A percentile compares a stretch with the other conserved stretches of the same genome.
These are phyloP conservation scores for Mystacides longicornis DNA, from an alignment of 2,888 invertebrate species.

Conservation along the genomic window DNA sequence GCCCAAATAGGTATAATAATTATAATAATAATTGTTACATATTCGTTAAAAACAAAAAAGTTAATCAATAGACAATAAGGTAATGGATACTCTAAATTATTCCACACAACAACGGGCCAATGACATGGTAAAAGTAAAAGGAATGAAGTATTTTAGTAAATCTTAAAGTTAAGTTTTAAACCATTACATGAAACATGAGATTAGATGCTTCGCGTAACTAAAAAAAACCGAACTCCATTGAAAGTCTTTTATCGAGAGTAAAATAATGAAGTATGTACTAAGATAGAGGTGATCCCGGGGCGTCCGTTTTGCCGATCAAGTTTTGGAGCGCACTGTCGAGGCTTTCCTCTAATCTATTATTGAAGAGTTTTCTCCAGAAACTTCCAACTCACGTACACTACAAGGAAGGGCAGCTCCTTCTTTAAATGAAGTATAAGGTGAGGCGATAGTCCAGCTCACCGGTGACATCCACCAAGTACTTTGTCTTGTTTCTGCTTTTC, in stretches of 20 bases:
- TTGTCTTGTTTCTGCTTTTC: background rate
- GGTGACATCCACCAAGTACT: background rate
- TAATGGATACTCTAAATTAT: too few species aligned
- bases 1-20: too few species aligned
- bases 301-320: constrained; percentile 3
- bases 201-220: too few species aligned
- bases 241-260: background rate
- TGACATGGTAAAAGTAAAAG: too few species aligned
- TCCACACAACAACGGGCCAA: too few species aligned
- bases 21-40: too few species aligned
- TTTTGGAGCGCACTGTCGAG: constrained; percentile 20
- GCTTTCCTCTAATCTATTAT: constrained; percentile 47
- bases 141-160: too few species aligned
- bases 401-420: background rate
- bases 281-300: background rate
- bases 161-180: background rate
- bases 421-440: background rate
- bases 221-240: constrained; percentile 3
- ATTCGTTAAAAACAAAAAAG: too few species aligned
- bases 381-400: constrained; percentile 27
- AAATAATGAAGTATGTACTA: background rate
- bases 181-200: background rate
- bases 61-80: too few species aligned
- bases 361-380: constrained; percentile 40
- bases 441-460: background rate